A percentile compares a stretch with the other conserved stretches of the same genome.
Evolutionary conservation across 2,888 invertebrate genomes (phyloP).

Genomic region (Heteromurus nitidus): DNA sequence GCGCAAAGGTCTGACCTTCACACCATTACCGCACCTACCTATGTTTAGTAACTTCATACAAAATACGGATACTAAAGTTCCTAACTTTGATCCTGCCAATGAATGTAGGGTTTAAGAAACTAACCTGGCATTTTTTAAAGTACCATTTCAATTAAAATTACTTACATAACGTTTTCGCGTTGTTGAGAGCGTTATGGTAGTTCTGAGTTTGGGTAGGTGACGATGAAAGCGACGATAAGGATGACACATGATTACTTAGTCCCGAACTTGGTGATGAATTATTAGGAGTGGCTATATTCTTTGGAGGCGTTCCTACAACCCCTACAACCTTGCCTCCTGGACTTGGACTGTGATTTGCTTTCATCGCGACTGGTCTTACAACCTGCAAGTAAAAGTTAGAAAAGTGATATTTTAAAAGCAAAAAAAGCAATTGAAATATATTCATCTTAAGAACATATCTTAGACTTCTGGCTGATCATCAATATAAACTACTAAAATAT

Average conservation of each 20-base stretch:
- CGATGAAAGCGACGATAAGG: slow-evolving; percentile 73
- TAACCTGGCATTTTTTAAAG: too few species aligned
- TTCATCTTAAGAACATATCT: too few species aligned
- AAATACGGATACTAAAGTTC: too few species aligned
- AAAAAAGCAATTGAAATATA: too few species aligned
- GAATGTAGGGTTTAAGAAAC: too few species aligned
- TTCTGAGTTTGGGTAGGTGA: slow-evolving; percentile 73
- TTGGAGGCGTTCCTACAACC: slow-evolving; percentile 71
- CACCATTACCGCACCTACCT: too few species aligned
- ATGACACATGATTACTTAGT: slow-evolving; percentile 75
- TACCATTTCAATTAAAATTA: too few species aligned
- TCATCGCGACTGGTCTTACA: slow-evolving; percentile 89
- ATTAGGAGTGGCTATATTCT: slow-evolving; percentile 76
- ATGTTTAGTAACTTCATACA: too few species aligned
- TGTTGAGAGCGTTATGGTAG: slow-evolving; percentile 72
- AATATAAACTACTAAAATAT: not conserved
- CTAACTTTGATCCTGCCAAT: too few species aligned
- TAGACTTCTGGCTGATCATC: not conserved
- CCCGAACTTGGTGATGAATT: slow-evolving; percentile 77
- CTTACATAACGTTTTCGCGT: slow-evolving; percentile 71
- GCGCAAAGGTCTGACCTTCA: too few species aligned
- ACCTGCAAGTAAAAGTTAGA: slow-evolving; percentile 80
- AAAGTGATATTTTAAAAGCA: too few species aligned
- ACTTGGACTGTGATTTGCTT: slow-evolving; percentile 78
- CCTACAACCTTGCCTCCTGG: slow-evolving; percentile 69